Conservation (phyloP, 2,797 vertebrate genomes). For the Ataeniobius toweri region DNA sequence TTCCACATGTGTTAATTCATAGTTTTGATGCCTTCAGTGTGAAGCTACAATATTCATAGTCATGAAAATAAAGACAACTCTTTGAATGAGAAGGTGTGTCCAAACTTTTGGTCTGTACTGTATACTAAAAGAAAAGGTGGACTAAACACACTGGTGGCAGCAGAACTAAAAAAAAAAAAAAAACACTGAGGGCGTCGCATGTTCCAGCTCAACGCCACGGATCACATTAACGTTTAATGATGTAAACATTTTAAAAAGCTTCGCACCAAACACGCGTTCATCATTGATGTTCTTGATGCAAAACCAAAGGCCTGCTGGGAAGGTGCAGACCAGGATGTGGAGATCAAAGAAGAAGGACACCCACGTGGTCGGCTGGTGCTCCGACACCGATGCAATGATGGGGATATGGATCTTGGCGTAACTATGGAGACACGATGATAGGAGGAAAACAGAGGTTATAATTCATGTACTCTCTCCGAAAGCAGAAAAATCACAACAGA, state of each 20-base stretch:
- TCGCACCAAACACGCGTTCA: constrained; percentile 93
- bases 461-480: constrained; percentile 48
- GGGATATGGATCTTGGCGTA: constrained; percentile 99
- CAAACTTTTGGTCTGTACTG: too few relatives aligned
- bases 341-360: constrained; percentile 99
- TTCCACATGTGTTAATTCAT: too few relatives aligned
- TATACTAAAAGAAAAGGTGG: neutral
- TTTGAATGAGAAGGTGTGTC: too few relatives aligned
- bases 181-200: neutral
- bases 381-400: constrained; percentile 98
- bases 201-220: neutral
- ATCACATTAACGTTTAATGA: neutral
- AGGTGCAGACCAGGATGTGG: constrained; percentile 98
- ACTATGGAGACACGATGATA: constrained; percentile 70
- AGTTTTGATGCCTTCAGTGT: too few relatives aligned
- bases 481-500: constrained; percentile 59
- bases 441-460: constrained; percentile 19
- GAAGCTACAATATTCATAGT: too few relatives aligned
- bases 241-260: neutral
- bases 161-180: neutral
- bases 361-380: constrained; percentile 99
- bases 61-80: too few relatives aligned
- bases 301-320: constrained; percentile 99
- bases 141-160: neutral
- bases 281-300: constrained; percentile 99